Conservation (phyloP, 2,113 vertebrate genomes). For the Mormoops blainvillei region DNA sequence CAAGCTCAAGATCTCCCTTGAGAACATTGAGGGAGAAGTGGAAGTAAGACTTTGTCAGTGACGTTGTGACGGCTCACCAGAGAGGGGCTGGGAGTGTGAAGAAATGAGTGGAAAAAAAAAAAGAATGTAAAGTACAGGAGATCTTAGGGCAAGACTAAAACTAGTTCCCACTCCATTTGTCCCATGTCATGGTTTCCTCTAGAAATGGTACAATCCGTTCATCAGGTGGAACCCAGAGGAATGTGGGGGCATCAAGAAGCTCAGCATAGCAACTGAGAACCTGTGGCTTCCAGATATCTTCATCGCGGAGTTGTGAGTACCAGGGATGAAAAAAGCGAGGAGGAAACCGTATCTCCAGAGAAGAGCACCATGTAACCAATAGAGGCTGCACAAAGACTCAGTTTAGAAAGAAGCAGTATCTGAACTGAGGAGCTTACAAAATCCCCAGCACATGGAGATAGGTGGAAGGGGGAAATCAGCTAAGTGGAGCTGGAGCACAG, state of each 20-base stretch:
- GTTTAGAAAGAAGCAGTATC: not conserved
- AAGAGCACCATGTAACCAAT: not conserved
- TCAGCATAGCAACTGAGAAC: conserved; percentile 81
- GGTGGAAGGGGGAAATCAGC: not conserved
- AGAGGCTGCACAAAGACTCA: not conserved
- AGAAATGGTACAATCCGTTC: conserved; percentile 33
- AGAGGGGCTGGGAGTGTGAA: not conserved
- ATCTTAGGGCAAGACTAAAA: not conserved
- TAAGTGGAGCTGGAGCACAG: not conserved
- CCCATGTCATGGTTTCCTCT: not conserved
- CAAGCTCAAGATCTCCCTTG: not conserved
- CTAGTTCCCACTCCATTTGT: not conserved
- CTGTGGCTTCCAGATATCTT: conserved; percentile 87
- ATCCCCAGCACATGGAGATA: not conserved
- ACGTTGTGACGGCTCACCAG: not conserved
- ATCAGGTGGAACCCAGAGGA: conserved; percentile 76
- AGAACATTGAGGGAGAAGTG: not conserved
- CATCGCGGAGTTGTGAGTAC: conserved; percentile 84
- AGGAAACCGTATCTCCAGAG: not conserved
- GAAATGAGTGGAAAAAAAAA: not conserved
- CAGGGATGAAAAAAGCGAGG: not conserved
- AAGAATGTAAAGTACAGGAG: not conserved
- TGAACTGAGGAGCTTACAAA: not conserved
- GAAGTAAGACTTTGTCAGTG: not conserved
- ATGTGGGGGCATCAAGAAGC: conserved; percentile 79